Conservation (phyloP, 2,113 vertebrate species). For the Spermophilus dauricus region DNA sequence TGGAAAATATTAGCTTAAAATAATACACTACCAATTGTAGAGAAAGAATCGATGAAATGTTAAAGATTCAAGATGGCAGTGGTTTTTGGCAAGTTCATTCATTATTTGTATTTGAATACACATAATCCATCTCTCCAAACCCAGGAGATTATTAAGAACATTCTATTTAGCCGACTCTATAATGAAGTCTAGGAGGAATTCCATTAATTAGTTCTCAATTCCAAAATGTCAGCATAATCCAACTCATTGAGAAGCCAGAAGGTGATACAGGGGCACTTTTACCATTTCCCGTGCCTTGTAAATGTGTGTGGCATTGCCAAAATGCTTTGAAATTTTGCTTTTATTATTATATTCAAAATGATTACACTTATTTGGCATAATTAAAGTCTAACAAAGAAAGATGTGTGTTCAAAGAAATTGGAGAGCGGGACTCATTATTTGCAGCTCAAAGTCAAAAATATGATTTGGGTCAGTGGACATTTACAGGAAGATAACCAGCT, state of each 20-base stretch:
- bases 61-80: neutral
- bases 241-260: neutral
- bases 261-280: neutral
- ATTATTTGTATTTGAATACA: neutral
- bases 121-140: neutral
- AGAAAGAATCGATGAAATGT: conserved; percentile 51
- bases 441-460: neutral
- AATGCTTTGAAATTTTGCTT: conserved; percentile 37
- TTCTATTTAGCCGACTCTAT: neutral
- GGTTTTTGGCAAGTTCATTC: neutral
- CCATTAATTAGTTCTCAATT: neutral
- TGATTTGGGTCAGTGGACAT: neutral
- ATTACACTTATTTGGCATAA: conserved; percentile 32
- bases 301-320: neutral
- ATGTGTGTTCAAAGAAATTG: neutral
- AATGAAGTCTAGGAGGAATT: neutral
- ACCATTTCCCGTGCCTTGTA: neutral
- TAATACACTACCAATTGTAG: neutral
- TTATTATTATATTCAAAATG: conserved; percentile 31
- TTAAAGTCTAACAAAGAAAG: conserved; percentile 40
- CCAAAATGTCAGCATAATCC: neutral
- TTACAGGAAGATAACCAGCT: neutral
- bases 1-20: conserved; percentile 18
- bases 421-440: neutral
- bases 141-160: neutral